These are phyloP conservation scores for Telenomus remus DNA, from an alignment of 1,140 invertebrate genomes.

Conservation along the genomic window DNA sequence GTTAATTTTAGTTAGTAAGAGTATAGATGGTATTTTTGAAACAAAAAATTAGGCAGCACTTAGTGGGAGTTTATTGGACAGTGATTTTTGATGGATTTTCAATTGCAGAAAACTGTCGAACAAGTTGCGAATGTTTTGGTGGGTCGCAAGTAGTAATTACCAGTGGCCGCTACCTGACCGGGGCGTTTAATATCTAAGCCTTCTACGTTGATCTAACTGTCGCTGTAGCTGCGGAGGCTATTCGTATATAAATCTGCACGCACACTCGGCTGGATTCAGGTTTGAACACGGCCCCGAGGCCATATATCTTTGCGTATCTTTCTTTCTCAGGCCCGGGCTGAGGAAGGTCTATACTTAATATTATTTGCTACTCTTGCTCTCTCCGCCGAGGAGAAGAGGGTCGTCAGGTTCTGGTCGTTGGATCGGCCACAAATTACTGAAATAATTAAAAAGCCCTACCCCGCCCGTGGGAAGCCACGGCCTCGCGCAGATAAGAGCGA, in stretches of 20 bases:
- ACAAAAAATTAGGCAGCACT: too few species aligned
- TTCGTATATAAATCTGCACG: slow-evolving; percentile 54
- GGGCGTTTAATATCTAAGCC: slow-evolving; percentile 72
- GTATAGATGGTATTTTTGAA: too few species aligned
- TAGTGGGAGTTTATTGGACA: too few species aligned
- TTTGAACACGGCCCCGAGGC: slow-evolving; percentile 39
- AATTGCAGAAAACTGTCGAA: too few species aligned
- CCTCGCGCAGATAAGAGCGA: slow-evolving; percentile 57
- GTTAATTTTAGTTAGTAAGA: too few species aligned
- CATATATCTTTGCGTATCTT: slow-evolving; percentile 63
- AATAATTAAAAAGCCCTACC: slow-evolving; percentile 72
- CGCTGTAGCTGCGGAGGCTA: slow-evolving; percentile 27
- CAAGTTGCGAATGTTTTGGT: too few species aligned
- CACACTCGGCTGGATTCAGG: slow-evolving; percentile 28
- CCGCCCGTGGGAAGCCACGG: slow-evolving; percentile 66
- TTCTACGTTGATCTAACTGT: slow-evolving; percentile 22
- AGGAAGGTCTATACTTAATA: slow-evolving; percentile 73
- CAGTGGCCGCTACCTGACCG: slow-evolving; percentile 74
- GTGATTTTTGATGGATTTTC: too few species aligned
- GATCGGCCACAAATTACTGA: slow-evolving; percentile 71
- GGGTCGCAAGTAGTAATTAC: slow-evolving; percentile 72
- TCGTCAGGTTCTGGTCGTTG: slow-evolving; percentile 58
- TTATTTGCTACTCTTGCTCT: slow-evolving; percentile 71
- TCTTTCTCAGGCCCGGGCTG: slow-evolving; percentile 50
- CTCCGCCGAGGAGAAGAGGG: slow-evolving; percentile 42